A percentile compares a stretch with the other conserved stretches of the same genome.
phyloP scores from a whole-genome alignment of 2,888 invertebrate genomes.

The Trichacis sp. region DNA sequence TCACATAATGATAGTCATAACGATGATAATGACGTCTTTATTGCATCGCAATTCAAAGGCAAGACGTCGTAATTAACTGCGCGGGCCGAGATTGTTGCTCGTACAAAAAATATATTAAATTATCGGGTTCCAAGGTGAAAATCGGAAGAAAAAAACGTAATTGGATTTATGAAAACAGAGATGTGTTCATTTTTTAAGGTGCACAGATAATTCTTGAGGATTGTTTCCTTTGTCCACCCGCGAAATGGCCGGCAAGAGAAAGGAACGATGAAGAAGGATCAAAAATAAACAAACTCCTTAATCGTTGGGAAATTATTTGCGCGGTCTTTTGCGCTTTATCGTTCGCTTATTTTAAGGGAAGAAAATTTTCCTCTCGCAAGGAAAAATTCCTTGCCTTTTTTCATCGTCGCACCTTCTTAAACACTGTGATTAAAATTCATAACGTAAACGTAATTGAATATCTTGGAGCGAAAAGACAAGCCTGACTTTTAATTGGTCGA shows the following conservation, averaged over 20 bases:
- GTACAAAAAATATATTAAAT: constrained; percentile 42
- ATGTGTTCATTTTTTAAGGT: too few relatives aligned
- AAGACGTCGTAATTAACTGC: constrained; percentile 45
- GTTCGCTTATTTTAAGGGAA: too few relatives aligned
- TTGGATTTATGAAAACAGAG: constrained; percentile 38
- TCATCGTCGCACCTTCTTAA: constrained; percentile 16
- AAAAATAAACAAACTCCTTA: too few relatives aligned
- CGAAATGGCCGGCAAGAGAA: too few relatives aligned
- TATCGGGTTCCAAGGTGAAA: constrained; percentile 42
- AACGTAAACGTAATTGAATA: constrained; percentile 32
- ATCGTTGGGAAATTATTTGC: too few relatives aligned
- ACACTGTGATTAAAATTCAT: constrained; percentile 25
- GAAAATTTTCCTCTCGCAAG: too few relatives aligned
- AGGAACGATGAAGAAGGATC: too few relatives aligned
- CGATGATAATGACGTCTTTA: constrained; percentile 46
- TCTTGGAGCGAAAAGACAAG: constrained; percentile 28
- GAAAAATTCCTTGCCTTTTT: not conserved
- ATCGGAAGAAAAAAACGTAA: constrained; percentile 36
- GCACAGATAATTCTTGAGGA: too few relatives aligned
- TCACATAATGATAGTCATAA: constrained; percentile 45
- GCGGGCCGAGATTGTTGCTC: constrained; percentile 38
- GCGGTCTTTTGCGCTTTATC: too few relatives aligned
- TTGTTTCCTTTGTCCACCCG: too few relatives aligned
- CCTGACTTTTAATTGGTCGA: constrained; percentile 31
- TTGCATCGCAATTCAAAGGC: constrained; percentile 42